Evolutionary conservation across 1,140 invertebrate genomes (phyloP).

Genomic region (Capitella teleta): DNA sequence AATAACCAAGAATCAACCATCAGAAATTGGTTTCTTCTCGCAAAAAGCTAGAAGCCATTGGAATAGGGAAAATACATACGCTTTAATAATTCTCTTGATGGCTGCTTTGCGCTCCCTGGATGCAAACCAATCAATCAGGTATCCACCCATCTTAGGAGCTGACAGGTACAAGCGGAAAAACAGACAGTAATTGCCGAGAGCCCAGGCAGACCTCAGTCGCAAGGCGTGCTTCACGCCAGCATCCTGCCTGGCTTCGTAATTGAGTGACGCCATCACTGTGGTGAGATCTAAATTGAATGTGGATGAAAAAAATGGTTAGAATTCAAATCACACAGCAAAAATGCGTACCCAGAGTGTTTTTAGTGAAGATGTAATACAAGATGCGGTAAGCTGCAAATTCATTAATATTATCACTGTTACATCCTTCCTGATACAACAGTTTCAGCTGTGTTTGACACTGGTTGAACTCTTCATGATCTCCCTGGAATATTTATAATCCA

Average conservation of each 20-base stretch:
- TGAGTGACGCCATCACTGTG: conserved; percentile 71
- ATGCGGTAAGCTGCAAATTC: conserved; percentile 93
- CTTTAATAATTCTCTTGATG: conserved; percentile 83
- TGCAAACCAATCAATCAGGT: conserved; percentile 94
- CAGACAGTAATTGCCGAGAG: conserved; percentile 75
- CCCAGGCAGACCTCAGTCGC: conserved; percentile 77
- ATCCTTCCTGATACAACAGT: conserved; percentile 56
- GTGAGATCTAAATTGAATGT: conserved; percentile 64
- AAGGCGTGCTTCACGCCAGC: conserved; percentile 77
- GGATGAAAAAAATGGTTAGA: neutral
- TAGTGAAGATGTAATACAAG: conserved; percentile 93
- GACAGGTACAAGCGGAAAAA: conserved; percentile 79
- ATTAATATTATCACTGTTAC: conserved; percentile 26
- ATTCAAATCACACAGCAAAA: conserved; percentile 1
- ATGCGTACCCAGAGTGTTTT: conserved; percentile 48
- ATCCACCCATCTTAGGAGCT: conserved; percentile 89
- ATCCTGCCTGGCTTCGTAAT: conserved; percentile 64
- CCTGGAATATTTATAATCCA: too few relatives aligned
- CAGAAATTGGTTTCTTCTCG: neutral
- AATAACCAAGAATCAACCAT: neutral
- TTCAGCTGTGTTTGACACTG: conserved; percentile 96
- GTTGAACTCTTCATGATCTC: conserved; percentile 97
- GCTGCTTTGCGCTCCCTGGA: conserved; percentile 80
- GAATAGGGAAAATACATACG: conserved; percentile 60
- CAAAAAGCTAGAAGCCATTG: conserved; percentile 8